phyloP scores from a whole-genome alignment of 2,888 invertebrate species.

The Matsumyia berberina region DNA sequence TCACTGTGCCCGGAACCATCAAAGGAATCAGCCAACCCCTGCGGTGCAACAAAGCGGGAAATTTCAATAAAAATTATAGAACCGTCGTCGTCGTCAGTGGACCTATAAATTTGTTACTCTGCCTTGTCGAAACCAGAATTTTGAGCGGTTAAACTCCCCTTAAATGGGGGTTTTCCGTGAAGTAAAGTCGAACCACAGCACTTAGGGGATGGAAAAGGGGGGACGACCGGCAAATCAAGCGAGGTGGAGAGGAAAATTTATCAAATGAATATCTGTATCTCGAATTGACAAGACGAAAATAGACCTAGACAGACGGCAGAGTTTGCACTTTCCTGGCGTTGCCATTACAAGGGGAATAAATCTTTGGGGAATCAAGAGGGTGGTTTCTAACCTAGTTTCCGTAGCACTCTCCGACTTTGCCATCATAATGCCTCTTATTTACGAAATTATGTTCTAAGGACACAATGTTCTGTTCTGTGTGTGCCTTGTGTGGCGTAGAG shows the following conservation, averaged over 20 bases:
- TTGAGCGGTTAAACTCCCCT: no score
- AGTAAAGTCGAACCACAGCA: not conserved
- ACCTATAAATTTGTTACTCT: no score
- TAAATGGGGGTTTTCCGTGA: not conserved
- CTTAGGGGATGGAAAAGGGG: not conserved
- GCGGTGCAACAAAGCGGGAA: not conserved
- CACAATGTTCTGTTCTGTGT: conserved; percentile 1
- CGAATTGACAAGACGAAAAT: conserved; percentile 47
- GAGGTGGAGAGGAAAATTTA: no score
- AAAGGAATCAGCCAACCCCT: no score
- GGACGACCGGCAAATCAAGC: no score
- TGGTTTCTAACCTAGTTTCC: conserved; percentile 30
- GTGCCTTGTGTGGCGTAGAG: no score
- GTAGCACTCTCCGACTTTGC: not conserved
- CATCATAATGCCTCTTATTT: conserved; percentile 9
- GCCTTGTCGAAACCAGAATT: no score
- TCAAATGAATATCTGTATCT: not conserved
- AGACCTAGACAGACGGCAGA: conserved; percentile 37
- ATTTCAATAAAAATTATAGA: no score
- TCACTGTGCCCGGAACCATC: no score
- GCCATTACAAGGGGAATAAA: conserved; percentile 1
- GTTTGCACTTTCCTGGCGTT: conserved; percentile 27
- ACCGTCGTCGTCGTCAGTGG: no score
- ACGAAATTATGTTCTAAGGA: conserved; percentile 5
- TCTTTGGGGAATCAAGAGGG: conserved; percentile 3